These are phyloP conservation scores for Argyrosomus japonicus DNA, from an alignment of 2,113 vertebrate genomes.

Conservation along the genomic window DNA sequence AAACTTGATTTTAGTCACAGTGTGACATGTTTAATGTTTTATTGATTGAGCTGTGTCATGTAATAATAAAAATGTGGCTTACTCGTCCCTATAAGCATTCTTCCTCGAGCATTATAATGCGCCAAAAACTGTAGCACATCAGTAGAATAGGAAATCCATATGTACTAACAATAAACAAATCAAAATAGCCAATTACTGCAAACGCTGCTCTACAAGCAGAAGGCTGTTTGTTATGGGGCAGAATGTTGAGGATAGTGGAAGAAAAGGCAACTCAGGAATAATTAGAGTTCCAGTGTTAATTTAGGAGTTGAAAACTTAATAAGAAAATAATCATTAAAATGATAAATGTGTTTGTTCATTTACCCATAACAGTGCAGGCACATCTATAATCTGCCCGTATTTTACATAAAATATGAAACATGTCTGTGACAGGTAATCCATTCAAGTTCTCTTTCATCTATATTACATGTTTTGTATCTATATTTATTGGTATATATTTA, in stretches of 20 bases:
- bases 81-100: conserved; percentile 9
- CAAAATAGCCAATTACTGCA: conserved; percentile 32
- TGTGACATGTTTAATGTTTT: conserved; percentile 30
- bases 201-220: conserved; percentile 3
- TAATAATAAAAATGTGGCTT: conserved; percentile 10
- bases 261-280: conserved; percentile 32
- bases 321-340: neutral
- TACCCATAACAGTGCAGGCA: neutral
- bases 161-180: conserved; percentile 12
- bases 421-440: neutral
- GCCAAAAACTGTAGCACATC: conserved; percentile 4
- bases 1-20: conserved; percentile 16
- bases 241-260: conserved; percentile 17
- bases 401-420: conserved; percentile 2
- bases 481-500: neutral
- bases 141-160: conserved; percentile 23
- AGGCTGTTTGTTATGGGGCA: neutral
- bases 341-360: conserved; percentile 8
- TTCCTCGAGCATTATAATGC: neutral
- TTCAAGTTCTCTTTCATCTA: conserved; percentile 6
- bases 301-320: conserved; percentile 9
- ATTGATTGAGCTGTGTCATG: conserved; percentile 20
- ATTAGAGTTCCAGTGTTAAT: conserved; percentile 32
- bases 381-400: neutral
- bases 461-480: neutral